These are phyloP conservation scores for Cinclus cinclus DNA, from an alignment of 2,113 vertebrate species.

Conservation along the genomic window DNA sequence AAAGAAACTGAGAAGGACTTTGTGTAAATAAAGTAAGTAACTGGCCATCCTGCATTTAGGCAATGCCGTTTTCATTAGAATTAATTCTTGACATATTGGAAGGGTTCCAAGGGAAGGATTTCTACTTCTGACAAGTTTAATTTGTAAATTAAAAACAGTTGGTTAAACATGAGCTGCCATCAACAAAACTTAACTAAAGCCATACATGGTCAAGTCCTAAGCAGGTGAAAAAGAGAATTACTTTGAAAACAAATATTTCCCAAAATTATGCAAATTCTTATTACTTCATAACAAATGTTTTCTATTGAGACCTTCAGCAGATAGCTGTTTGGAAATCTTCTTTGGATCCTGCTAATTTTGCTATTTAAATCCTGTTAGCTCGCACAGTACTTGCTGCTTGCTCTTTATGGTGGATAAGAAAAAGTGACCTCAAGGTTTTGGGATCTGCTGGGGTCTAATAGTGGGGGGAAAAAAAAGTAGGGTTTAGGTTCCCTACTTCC, in stretches of 20 bases:
- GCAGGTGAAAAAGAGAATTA: constrained; percentile 82
- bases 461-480: neutral
- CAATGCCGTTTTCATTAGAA: constrained; percentile 89
- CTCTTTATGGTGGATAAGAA: neutral
- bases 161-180: constrained; percentile 83
- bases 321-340: constrained; percentile 51
- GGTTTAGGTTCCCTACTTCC: too few relatives aligned
- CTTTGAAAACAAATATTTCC: constrained; percentile 79
- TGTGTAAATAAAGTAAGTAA: constrained; percentile 99
- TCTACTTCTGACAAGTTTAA: constrained; percentile 88
- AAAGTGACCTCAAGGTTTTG: neutral
- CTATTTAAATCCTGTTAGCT: constrained; percentile 39
- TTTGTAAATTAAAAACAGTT: constrained; percentile 91
- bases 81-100: constrained; percentile 89
- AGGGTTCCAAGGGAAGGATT: constrained; percentile 81
- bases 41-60: constrained; percentile 92
- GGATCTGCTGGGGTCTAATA: neutral
- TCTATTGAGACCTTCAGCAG: constrained; percentile 64
- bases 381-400: constrained; percentile 19
- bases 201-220: constrained; percentile 77
- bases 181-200: constrained; percentile 85
- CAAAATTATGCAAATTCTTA: constrained; percentile 80
- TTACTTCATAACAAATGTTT: constrained; percentile 75
- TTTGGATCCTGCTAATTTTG: constrained; percentile 61
- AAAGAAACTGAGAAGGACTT: constrained; percentile 98